Base-by-base conservation (phyloP, 1,140 invertebrate genomes). In the Caerostris extrusa region DNA sequence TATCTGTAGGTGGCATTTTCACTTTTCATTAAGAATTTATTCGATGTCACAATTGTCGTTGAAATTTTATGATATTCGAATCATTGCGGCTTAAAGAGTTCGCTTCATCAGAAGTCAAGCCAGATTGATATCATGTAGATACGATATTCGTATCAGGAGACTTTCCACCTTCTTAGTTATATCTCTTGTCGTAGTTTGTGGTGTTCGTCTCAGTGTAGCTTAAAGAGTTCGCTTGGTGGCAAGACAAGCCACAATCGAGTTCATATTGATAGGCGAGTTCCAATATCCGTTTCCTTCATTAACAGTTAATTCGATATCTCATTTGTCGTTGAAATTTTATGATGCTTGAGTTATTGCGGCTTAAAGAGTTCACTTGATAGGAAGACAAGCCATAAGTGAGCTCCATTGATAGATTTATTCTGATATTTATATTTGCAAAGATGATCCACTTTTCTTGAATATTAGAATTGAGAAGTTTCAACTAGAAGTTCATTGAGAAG, bases 271-370 rank as follows among this genome's bases (percentile, higher is more conserved):
- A 19, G 5, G 6, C n/a, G 5, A 69, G 0, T n/a, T n/a, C 19
- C 50, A 4, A 34, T n/a, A 10, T 34, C 8, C 3, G 0, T 34
- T 0, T 3, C 1, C 4, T 34, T 8, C 50, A 1, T 7, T 34
- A 3, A 50, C 0, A 8, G 2, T 0, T n/a, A 3, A 34, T 50
- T 3, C 7, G 5, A 7, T 69, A 1, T 6, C 0, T 5, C 5
- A 6, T 19, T 3, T 19, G 19, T 8, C 7, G 19, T 8, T 8
- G 2, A 19, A 6, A 6, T 5, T 34, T 2, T 19, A 8, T 71
- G 7, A 7, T 69, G n/a, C 19, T 69, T 71, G n/a, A 71, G 6
- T 8, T 3, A 10, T 6, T 50, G n/a, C 3, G 7, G 1, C 7
- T 71, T 71, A 34, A 19, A 19, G 6, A 7, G 2, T 71, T 50